A percentile compares a stretch with the other conserved stretches of the same genome.
Evolutionary conservation across 2,888 invertebrate genomes (phyloP).

Genomic region (Drosophila setosimentum): DNA sequence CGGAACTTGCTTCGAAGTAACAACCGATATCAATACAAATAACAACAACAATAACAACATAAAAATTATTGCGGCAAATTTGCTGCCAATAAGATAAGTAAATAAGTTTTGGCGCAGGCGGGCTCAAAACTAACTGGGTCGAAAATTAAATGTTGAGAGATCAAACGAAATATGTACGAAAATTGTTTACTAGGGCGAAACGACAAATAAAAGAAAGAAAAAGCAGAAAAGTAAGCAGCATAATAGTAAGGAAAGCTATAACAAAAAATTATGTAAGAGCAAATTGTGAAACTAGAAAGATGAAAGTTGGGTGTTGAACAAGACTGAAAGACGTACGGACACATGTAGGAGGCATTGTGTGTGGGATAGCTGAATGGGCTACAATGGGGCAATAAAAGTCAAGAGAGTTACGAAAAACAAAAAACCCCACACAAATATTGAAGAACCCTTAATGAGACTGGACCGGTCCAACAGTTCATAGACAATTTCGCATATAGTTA

Average conservation of each 20-base stretch:
- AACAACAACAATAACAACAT: conserved; percentile 11
- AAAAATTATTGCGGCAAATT: conserved; percentile 43
- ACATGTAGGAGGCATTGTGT: conserved; percentile 25
- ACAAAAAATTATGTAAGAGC: conserved; percentile 50
- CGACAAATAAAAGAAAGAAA: conserved; percentile 7
- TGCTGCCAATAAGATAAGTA: conserved; percentile 38
- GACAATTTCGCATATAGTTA: conserved; percentile 17
- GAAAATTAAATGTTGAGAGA: conserved; percentile 52
- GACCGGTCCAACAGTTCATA: conserved; percentile 25
- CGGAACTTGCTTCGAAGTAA: conserved; percentile 9
- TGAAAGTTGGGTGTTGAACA: conserved; percentile 16
- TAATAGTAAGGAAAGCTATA: conserved; percentile 15
- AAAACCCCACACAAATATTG: conserved; percentile 41
- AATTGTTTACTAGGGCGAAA: conserved; percentile 17
- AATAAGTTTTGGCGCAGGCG: conserved; percentile 32
- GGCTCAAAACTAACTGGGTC: conserved; percentile 52
- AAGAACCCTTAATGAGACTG: conserved; percentile 65
- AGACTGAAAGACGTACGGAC: conserved; percentile 7
- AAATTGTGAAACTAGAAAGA: not conserved
- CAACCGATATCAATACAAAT: conserved; percentile 21
- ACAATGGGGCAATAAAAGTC: conserved; percentile 21
- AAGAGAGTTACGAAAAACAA: conserved; percentile 29
- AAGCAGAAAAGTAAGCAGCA: not conserved
- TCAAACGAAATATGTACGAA: conserved; percentile 30
- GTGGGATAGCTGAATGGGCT: not conserved